Evolutionary conservation across 2,888 invertebrate genomes (phyloP).

Genomic region (Bimastos eiseni): DNA sequence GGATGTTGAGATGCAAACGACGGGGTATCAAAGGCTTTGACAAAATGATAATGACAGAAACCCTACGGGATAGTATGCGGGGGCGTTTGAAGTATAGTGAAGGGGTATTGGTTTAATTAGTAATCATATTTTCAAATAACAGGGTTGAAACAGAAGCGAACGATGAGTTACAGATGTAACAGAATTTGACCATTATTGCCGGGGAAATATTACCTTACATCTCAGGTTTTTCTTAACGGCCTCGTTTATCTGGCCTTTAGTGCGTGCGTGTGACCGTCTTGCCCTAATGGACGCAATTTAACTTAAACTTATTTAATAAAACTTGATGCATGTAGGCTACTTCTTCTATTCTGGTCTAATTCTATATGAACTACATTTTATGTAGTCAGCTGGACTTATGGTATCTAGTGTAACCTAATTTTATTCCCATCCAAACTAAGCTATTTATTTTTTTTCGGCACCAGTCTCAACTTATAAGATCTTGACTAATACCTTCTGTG

Average conservation of each 20-base stretch:
- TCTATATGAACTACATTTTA: too few species aligned
- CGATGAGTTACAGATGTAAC: neutral
- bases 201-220: neutral
- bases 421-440: too few species aligned
- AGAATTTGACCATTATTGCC: neutral
- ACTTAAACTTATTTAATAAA: neutral
- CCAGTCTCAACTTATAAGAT: too few species aligned
- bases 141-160: neutral
- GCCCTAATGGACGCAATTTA: neutral
- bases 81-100: neutral
- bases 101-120: neutral
- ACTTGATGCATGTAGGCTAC: too few species aligned
- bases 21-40: neutral
- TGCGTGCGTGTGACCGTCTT: neutral
- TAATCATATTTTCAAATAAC: neutral
- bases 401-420: too few species aligned
- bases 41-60: conserved; percentile 13
- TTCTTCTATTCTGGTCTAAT: too few species aligned
- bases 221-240: neutral
- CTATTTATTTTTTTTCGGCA: too few species aligned
- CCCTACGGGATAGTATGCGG: neutral
- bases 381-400: too few species aligned
- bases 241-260: neutral
- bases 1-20: neutral
- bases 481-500: too few species aligned